Evolutionary conservation across 2,113 vertebrate species (phyloP), one percentile per base, ranked within the genome.

Genomic region (Corythornis madagascariensis): DNA sequence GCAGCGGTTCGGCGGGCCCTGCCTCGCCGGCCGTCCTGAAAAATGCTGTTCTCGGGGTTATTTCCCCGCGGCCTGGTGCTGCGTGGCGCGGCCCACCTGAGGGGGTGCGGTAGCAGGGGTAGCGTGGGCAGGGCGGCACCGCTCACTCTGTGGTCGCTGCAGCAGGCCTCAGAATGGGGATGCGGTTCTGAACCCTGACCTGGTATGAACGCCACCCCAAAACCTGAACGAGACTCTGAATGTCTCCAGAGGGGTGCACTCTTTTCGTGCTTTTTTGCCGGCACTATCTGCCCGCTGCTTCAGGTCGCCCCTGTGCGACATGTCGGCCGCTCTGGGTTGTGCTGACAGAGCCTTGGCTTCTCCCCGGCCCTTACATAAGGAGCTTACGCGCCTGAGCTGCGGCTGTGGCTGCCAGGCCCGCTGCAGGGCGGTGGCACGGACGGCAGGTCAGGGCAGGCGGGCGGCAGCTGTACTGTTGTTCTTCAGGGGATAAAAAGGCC

Each of bases 11-110:
- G 18, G 64, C 35, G 7, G 29, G 11, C 20, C 10, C 26, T 13
- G 22, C 65, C n/a, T 26, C 13, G 19, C 20, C 24, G 2, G 5
- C 52, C 59, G 19, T 11, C 25, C 15, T 6, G 31, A 52, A 26
- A 25, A 71, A 31, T 3, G 16, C 19, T 0, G 40, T 1, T 40
- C 25, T 5, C 5, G 15, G 17, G 17, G 40, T 4, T 22, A 11
- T 28, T 50, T 33, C 6, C 21, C 38, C 47, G 3, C 33, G 25
- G 81, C 43, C 19, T 6, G 47, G 11, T 7, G 21, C 42, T 21
- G 55, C 48, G 3, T 8, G 25, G 48, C 22, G 7, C 22, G 25
- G 45, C 35, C 18, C 35, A 2, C 57, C n/a, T 6, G 70, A 25
- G 45, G 13, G 26, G 26, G 21, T n/a, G 53, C 9, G 4, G 16